These are phyloP conservation scores for Megaptera novaeangliae DNA, from an alignment of 2,113 vertebrate species.

Conservation along the genomic window DNA sequence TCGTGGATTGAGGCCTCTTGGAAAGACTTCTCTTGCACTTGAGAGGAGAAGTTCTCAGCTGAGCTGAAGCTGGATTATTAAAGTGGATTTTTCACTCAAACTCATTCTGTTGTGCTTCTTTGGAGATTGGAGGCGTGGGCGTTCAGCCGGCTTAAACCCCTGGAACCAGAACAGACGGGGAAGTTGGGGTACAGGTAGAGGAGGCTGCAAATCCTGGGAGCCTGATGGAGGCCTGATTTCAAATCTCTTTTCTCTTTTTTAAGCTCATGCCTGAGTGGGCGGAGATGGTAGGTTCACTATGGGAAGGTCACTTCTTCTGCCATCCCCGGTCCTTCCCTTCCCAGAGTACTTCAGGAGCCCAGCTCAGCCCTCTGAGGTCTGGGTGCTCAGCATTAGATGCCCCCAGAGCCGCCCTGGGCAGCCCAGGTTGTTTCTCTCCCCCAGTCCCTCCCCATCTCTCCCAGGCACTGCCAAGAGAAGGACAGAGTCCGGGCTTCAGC, in stretches of 20 bases:
- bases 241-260: neutral
- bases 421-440: neutral
- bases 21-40: neutral
- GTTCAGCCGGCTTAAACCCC: neutral
- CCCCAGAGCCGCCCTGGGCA: neutral
- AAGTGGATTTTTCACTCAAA: conserved; percentile 56
- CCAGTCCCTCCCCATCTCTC: neutral
- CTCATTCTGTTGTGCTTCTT: conserved; percentile 7
- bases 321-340: neutral
- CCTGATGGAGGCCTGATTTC: neutral
- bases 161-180: neutral
- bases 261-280: neutral
- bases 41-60: neutral
- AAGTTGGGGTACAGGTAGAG: neutral
- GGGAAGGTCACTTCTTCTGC: neutral
- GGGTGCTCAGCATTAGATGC: neutral
- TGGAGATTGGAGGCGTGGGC: neutral
- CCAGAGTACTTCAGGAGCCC: neutral
- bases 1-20: conserved; percentile 82
- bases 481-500: neutral
- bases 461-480: neutral
- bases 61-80: conserved; percentile 64
- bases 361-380: neutral
- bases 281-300: no score
- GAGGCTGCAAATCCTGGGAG: neutral